Conservation (phyloP, 64 coral and sea anemone genomes). For the Porites lutea region DNA sequence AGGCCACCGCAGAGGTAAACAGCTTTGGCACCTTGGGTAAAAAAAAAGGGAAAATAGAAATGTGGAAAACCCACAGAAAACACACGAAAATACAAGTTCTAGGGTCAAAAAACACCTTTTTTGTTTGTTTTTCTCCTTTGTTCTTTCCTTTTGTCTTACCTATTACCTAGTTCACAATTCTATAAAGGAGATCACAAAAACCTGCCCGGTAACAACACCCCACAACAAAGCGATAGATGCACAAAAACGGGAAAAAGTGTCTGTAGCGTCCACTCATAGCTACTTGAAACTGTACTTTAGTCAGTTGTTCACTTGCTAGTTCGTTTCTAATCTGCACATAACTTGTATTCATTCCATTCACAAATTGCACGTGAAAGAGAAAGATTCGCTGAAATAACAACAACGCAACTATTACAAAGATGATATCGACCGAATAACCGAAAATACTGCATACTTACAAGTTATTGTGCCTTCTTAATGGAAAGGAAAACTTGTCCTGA, state of each 20-base stretch:
- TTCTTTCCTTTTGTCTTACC: neutral
- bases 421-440: too few species aligned
- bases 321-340: too few species aligned
- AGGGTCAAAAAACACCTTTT: neutral
- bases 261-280: slow-evolving; percentile 3
- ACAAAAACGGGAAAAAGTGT: neutral
- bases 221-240: neutral
- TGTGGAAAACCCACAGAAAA: neutral
- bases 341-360: too few species aligned
- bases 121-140: neutral
- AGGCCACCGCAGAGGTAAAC: neutral
- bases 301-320: too few species aligned
- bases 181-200: neutral
- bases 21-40: slow-evolving; percentile 18
- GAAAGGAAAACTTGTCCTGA: too few species aligned
- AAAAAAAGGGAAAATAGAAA: neutral
- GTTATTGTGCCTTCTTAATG: too few species aligned
- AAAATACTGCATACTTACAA: too few species aligned
- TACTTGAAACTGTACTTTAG: too few species aligned
- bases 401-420: too few species aligned
- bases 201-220: neutral
- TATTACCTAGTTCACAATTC: neutral
- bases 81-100: neutral
- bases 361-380: too few species aligned
- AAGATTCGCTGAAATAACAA: too few species aligned